Evolutionary conservation across 1,140 invertebrate genomes (phyloP).

Genomic region (Drosophila seguyi): DNA sequence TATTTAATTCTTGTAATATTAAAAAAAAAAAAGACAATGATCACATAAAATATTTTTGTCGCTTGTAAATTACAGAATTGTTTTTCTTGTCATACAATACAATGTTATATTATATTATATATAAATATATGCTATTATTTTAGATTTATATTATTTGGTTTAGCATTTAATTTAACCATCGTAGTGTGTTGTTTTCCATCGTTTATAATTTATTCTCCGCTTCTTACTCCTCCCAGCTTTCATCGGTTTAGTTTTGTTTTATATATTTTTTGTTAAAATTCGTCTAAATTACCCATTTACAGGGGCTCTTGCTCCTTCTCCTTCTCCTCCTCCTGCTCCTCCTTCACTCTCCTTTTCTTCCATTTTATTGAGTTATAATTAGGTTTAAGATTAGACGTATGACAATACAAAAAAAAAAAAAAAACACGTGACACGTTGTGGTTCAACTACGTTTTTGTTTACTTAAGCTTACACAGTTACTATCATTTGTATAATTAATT

Average conservation of each 20-base stretch:
- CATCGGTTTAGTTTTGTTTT: slow-evolving; percentile 22
- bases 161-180: slow-evolving; percentile 59
- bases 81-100: slow-evolving; percentile 76
- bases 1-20: slow-evolving; percentile 83
- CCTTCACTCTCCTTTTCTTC: neutral
- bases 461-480: slow-evolving; percentile 61
- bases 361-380: slow-evolving; percentile 46
- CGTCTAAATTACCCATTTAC: slow-evolving; percentile 74
- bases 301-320: neutral
- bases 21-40: slow-evolving; percentile 82
- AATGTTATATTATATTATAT: slow-evolving; percentile 72
- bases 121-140: slow-evolving; percentile 42
- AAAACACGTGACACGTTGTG: slow-evolving; percentile 38
- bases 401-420: slow-evolving; percentile 72
- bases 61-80: slow-evolving; percentile 77
- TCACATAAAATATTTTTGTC: slow-evolving; percentile 81
- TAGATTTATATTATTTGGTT: slow-evolving; percentile 59
- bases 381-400: slow-evolving; percentile 66
- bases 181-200: slow-evolving; percentile 33
- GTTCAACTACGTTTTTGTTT: slow-evolving; percentile 65
- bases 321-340: neutral
- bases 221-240: slow-evolving; percentile 12
- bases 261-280: slow-evolving; percentile 72
- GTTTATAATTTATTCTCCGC: slow-evolving; percentile 55
- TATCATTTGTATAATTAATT: slow-evolving; percentile 20